Base-by-base conservation (phyloP, 2,888 invertebrate genomes). In the Pammene fasciana region DNA sequence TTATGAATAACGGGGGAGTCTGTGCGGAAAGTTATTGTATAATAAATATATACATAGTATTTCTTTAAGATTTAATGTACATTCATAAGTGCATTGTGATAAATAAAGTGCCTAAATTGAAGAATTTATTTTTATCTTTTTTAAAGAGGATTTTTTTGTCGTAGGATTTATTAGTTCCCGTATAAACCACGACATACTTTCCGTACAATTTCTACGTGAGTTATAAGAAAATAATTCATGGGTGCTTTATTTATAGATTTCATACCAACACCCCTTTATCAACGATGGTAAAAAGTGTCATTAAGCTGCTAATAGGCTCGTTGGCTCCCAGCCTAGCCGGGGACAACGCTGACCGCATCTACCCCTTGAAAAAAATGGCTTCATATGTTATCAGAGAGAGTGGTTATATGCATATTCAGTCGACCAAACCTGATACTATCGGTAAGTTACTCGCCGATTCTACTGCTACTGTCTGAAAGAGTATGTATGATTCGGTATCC, bases 391-490 rank as follows among this genome's bases (percentile, higher is more conserved):
- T 93, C 8, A 82, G 86, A 74, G 95, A 95, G 84, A 82, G 83
- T 50, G 95, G 95, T 11, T 96, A 96, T 75, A 85, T 96, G 72
- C 97, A 97, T 82, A 77, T 97, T 43, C 97, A 97, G 85, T 94
- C 96, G 0, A 96, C 97, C 0, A 97, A 97, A 86, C 97, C 97
- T 5, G 97, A 97, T 79, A 97, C 97, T 1, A 87, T 96, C 67
- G 97, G 96, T 96, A 83, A 84, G 92, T 36, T 48, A 26, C 4
- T 6, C 14, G 8, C 50, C 10, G 10, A 0, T 13, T 14, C 14
- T 46, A 46, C 8, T 8, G 26, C 26, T 26, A 26, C 26, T 26
- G 26, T 26, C 26, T 26, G 2, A 26, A 26, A 26, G n/a, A n/a
- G 26, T 4, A 26, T 26, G 4, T 26, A 3, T 26, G 26, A 26